These are phyloP conservation scores for Danio rerio DNA, from an alignment of 2,113 vertebrate species.

Conservation along the genomic window DNA sequence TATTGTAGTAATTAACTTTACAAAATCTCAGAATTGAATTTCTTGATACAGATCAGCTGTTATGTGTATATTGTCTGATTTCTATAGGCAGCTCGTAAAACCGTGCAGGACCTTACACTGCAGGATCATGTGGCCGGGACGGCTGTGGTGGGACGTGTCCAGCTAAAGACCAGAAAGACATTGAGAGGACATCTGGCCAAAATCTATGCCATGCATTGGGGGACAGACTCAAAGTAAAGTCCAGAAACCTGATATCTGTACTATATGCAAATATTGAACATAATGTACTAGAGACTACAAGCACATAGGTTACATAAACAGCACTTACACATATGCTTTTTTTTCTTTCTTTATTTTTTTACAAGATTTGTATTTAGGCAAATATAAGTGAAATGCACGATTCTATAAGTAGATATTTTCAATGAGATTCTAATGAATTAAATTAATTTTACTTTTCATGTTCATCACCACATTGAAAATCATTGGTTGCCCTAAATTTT, in stretches of 20 bases:
- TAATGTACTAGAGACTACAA: not conserved
- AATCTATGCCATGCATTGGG: slow-evolving; percentile 98
- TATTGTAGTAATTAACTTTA: too few relatives aligned
- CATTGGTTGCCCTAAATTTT: too few relatives aligned
- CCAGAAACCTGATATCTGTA: not conserved
- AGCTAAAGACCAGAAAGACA: slow-evolving; percentile 91
- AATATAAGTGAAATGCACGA: not conserved
- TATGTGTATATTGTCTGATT: slow-evolving; percentile 8
- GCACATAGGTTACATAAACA: too few relatives aligned
- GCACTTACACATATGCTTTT: too few relatives aligned
- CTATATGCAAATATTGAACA: slow-evolving; percentile 15
- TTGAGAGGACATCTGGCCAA: slow-evolving; percentile 94
- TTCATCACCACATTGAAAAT: too few relatives aligned
- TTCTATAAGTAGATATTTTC: not conserved
- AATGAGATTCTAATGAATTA: too few relatives aligned
- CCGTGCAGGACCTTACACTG: slow-evolving; percentile 86
- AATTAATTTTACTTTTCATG: too few relatives aligned
- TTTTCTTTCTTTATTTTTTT: too few relatives aligned
- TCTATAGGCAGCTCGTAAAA: slow-evolving; percentile 89
- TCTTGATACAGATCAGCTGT: not conserved
- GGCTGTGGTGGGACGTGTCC: slow-evolving; percentile 84
- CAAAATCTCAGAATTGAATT: not conserved
- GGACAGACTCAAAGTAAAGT: slow-evolving; percentile 89
- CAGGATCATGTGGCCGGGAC: slow-evolving; percentile 81
- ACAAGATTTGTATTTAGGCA: not conserved